Percentiles rank a stretch among this genome's conserved stretches.
phyloP scores from a whole-genome alignment of 2,113 vertebrate genomes.

The Pogona vitticeps region DNA sequence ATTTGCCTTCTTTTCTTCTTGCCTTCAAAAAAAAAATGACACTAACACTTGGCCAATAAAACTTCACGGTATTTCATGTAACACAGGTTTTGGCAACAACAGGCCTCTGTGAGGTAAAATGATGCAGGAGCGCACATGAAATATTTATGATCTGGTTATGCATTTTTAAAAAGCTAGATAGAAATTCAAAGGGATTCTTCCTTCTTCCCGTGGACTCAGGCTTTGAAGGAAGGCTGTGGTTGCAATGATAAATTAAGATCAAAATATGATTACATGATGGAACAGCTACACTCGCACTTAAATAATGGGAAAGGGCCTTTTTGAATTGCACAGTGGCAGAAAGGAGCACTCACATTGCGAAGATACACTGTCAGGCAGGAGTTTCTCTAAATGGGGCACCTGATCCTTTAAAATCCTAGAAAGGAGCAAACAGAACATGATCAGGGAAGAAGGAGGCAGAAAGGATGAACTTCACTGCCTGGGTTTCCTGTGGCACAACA shows the following conservation, averaged over 20 bases:
- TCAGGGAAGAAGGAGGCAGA: neutral
- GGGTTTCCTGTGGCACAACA: neutral
- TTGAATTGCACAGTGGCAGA: conserved; percentile 41
- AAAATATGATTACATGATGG: conserved; percentile 71
- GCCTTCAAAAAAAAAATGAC: conserved; percentile 45
- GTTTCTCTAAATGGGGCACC: neutral
- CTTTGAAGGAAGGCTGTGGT: conserved; percentile 74
- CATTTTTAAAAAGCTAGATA: conserved; percentile 82
- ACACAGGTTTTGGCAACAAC: conserved; percentile 62
- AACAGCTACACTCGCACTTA: conserved; percentile 48
- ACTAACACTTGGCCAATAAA: conserved; percentile 40
- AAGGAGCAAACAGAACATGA: neutral
- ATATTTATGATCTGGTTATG: conserved; percentile 81
- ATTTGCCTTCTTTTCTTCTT: conserved; percentile 53
- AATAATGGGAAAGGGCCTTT: conserved; percentile 49
- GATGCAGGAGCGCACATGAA: conserved; percentile 74
- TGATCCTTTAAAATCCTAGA: neutral
- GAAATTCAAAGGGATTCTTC: conserved; percentile 77
- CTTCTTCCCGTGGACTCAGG: conserved; percentile 69
- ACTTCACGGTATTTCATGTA: conserved; percentile 65
- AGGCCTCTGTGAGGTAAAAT: conserved; percentile 71
- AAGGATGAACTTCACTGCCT: neutral
- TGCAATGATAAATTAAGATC: conserved; percentile 74
- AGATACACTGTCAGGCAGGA: neutral
- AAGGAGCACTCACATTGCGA: conserved; percentile 4